Conservation (phyloP, 1,140 invertebrate genomes). For the Drosophila pallidifrons region DNA sequence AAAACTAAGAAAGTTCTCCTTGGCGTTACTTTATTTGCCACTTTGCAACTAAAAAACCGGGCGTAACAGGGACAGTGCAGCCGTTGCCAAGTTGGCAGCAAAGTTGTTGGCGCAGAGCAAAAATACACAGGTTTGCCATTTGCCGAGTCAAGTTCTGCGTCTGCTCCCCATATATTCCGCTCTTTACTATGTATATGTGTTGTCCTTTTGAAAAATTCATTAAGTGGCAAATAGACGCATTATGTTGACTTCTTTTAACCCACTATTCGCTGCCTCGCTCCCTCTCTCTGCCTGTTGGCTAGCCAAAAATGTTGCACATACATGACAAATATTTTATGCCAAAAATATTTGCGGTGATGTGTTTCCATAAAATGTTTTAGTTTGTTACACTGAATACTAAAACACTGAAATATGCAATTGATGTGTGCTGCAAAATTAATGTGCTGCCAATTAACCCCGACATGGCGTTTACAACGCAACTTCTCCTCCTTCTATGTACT, state of each 20-base stretch:
- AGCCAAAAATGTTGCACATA: constrained; percentile 39
- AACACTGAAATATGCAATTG: constrained; percentile 12
- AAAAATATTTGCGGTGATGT: constrained; percentile 33
- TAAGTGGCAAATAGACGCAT: constrained; percentile 81
- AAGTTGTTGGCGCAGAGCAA: constrained; percentile 56
- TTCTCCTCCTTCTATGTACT: neutral
- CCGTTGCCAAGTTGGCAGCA: constrained; percentile 65
- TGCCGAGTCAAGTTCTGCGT: constrained; percentile 18
- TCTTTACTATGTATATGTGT: neutral
- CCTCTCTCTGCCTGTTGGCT: neutral
- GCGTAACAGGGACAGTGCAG: neutral
- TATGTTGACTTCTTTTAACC: constrained; percentile 48
- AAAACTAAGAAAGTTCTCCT: constrained; percentile 46
- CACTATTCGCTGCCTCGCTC: neutral
- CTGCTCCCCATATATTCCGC: constrained; percentile 12
- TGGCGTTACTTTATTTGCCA: constrained; percentile 74
- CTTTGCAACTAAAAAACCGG: constrained; percentile 41
- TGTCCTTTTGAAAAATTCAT: constrained; percentile 62
- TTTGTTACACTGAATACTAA: constrained; percentile 7
- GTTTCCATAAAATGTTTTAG: constrained; percentile 23
- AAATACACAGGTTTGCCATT: constrained; percentile 77
- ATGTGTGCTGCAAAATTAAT: constrained; percentile 35
- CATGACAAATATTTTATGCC: constrained; percentile 41
- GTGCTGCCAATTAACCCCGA: constrained; percentile 56
- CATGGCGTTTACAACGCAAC: constrained; percentile 18